Evolutionary conservation across 2,113 vertebrate species (phyloP), one percentile per base, ranked within the genome.

Genomic region (Deroptyus accipitrinus): DNA sequence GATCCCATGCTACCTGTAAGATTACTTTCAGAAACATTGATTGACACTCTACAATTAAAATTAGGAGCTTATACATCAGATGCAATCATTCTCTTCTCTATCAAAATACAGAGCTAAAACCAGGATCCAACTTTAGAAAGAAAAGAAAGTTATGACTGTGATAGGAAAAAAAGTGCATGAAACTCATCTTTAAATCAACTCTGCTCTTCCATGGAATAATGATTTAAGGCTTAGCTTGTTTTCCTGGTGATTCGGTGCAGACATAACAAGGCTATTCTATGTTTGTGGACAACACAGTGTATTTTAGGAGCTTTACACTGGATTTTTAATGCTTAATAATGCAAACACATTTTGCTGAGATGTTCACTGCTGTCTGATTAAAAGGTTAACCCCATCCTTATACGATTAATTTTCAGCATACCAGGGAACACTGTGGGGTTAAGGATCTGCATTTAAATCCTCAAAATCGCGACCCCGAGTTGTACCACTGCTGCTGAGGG

Each of bases 1-100:
- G 97, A 98, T 97, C 95, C 96, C 97, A 97, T 96, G 94, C 97
- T 98, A 86, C 96, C 97, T 98, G 98, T 90, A 97, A 96, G 96
- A 96, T 97, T 97, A 95, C 92, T 96, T 97, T 86, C 96, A 95
- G 96, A 97, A 96, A 95, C 94, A 97, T 66, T 90, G 88, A 97
- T 88, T 92, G 92, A 97, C 88, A 95, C 81, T 80, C 97, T 90
- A 96, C 83, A 89, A 81, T 97, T 98, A 96, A 97, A 97, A 97
- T 97, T 88, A 96, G 95, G 85, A 97, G 95, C 94, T 92, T 92
- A 97, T 91, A 94, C 79, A 66, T 88, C 67, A 91, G 96, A 97
- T 97, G 94, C 94, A 98, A 96, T 98, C 92, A 98, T 96, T 98
- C 95, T 97, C 90, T 97, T 97, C 92, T 96, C 96, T 97, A 97